Percentiles rank a stretch among this genome's conserved stretches.
Evolutionary conservation across 2,113 vertebrate species (phyloP).

Genomic region (Barbus barbus): DNA sequence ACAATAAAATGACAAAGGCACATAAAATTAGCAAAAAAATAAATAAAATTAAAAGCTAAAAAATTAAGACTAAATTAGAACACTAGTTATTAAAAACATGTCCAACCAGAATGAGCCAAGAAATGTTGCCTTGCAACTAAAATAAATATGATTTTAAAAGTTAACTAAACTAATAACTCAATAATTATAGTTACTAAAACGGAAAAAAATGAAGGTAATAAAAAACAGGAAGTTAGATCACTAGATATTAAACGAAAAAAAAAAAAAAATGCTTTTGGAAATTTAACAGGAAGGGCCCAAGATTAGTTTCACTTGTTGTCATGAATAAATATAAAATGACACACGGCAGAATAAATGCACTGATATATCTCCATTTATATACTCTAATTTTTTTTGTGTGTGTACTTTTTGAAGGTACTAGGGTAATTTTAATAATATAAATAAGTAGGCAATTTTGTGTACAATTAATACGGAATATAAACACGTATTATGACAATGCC

Average conservation of each 20-base stretch:
- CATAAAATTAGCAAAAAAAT: background rate
- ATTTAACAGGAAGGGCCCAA: background rate
- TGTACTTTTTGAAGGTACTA: too few species aligned
- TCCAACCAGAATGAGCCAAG: too few species aligned
- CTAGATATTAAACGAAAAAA: background rate
- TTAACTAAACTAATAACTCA: too few species aligned
- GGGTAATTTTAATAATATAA: too few species aligned
- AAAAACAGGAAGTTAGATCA: background rate
- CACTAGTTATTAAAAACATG: background rate
- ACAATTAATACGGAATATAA: background rate
- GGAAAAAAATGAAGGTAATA: background rate
- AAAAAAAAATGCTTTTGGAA: background rate
- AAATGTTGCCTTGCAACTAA: too few species aligned
- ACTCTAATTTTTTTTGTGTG: background rate
- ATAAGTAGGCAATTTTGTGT: background rate
- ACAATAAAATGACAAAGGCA: background rate
- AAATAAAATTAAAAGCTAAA: background rate
- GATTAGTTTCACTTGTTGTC: background rate
- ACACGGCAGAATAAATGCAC: too few species aligned
- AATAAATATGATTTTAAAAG: too few species aligned
- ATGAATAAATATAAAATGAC: too few species aligned
- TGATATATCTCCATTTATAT: background rate
- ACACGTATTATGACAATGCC: too few species aligned
- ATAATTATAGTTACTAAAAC: background rate
- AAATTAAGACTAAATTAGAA: background rate